Conservation (phyloP, 2,888 invertebrate genomes). For the Tetrapedia diversipes region DNA sequence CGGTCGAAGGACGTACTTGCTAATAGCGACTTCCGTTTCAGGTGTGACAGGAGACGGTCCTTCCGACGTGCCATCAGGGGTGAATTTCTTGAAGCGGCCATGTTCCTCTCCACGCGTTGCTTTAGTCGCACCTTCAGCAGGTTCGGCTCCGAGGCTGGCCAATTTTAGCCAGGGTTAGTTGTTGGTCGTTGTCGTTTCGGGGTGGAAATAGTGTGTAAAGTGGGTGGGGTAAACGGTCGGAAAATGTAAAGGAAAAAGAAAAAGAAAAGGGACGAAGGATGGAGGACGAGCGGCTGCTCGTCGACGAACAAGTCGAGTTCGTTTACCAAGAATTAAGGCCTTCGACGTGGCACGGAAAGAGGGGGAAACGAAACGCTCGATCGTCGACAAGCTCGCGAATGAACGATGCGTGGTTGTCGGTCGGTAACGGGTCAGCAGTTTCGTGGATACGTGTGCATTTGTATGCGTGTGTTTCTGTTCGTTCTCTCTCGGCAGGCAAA, state of each 20-base stretch:
- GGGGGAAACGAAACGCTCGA: not conserved
- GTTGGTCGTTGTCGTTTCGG: conserved; percentile 73
- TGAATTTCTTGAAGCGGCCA: conserved; percentile 88
- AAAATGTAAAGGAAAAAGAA: not conserved
- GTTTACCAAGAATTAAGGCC: too few species aligned
- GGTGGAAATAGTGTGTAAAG: conserved; percentile 34
- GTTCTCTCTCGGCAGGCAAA: conserved; percentile 40
- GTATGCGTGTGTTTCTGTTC: not conserved
- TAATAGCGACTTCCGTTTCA: conserved; percentile 88
- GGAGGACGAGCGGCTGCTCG: too few species aligned
- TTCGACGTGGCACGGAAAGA: not conserved
- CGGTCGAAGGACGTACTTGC: conserved; percentile 83
- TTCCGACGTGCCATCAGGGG: conserved; percentile 93
- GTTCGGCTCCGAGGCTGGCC: conserved; percentile 97
- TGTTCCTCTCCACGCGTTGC: conserved; percentile 94
- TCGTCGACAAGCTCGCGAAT: conserved; percentile 4
- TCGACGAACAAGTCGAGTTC: too few species aligned
- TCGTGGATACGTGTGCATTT: not conserved
- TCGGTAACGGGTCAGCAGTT: not conserved
- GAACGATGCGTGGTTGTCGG: not conserved
- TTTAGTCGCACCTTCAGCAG: conserved; percentile 96
- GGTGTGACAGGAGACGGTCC: conserved; percentile 89
- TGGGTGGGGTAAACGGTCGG: too few species aligned
- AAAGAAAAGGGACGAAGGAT: not conserved
- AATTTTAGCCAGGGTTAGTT: conserved; percentile 82